Evolutionary conservation across 1,140 invertebrate genomes (phyloP), one percentile per base, ranked within the genome.

Genomic region (Brachionus manjavacas): DNA sequence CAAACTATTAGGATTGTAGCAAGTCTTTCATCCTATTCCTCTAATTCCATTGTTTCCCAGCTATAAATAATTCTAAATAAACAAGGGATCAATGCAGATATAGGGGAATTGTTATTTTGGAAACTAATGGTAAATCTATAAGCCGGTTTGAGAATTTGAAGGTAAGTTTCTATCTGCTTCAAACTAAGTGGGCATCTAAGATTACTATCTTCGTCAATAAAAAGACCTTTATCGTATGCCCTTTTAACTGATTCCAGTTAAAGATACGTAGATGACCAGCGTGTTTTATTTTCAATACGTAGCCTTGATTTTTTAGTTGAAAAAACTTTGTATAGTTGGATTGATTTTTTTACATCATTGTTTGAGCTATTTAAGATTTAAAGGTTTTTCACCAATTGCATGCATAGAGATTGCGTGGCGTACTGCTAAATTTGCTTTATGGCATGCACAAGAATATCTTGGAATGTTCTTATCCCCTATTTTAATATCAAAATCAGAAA

Each of bases 1-100:
- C 1, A 72, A 72, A 72, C 68, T 35, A 72, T 31, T 14, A 72
- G 31, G 4, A 72, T 12, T 39, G 31, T 35, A 4, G 28, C 25
- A 72, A 72, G 35, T 72, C 68, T 72, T 72, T 72, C 31, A 11
- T 72, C 68, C n/a, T 72, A 6, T 72, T 39, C 68, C 1, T 72
- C 68, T 7, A 16, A n/a, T 16, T 72, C 68, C 68, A 72, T 72
- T 1, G 9, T 72, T 25, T 72, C 68, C 68, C 68, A 72, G 41
- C 31, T 16, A 41, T 41, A 41, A 8, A 72, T 41, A 16, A 72
- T 72, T 72, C 23, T 39, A 3, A 74, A 43, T 20, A 43, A 20
- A 43, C 70, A 14, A 43, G 70, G 70, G 23, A 74, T 74, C 0
- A 74, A 43, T 4, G 46, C 46, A 49, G 46, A 49, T 1, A 14